Percentiles rank a stretch among this genome's conserved stretches.
Evolutionary conservation across 1,140 invertebrate species (phyloP).

Genomic region (Zaprionus inermis): DNA sequence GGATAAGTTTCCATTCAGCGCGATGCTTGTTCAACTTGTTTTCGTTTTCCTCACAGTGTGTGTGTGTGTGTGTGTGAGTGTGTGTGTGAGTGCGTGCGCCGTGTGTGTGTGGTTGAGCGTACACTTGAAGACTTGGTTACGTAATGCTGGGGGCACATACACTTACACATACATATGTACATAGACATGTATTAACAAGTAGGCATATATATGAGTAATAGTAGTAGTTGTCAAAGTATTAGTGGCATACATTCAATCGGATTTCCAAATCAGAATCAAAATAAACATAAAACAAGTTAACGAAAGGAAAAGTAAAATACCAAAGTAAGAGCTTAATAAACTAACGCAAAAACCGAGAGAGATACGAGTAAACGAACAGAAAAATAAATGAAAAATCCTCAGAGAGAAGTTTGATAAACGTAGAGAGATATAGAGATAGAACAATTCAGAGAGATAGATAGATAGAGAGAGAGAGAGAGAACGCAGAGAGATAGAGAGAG

Average conservation of each 20-base stretch:
- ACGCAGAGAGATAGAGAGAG: conserved; percentile 4
- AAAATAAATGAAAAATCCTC: conserved; percentile 7
- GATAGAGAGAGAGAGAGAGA: background rate
- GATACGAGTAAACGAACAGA: conserved; percentile 13
- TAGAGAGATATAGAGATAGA: conserved; percentile 1
- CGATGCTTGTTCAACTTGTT: conserved; percentile 7
- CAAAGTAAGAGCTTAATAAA: conserved; percentile 1
- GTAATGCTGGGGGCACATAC: conserved; percentile 69
- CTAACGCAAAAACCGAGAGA: conserved; percentile 6
- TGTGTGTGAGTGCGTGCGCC: conserved; percentile 5
- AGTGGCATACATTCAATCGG: conserved; percentile 54
- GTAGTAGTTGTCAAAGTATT: conserved; percentile 46
- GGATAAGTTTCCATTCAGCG: conserved; percentile 5
- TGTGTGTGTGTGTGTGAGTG: conserved; percentile 8
- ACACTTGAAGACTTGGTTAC: conserved; percentile 55
- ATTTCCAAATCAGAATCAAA: conserved; percentile 25
- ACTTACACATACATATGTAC: conserved; percentile 51
- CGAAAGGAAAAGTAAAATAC: conserved; percentile 6
- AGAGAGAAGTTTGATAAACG: conserved; percentile 20
- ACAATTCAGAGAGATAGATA: conserved; percentile 16
- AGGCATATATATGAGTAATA: conserved; percentile 28
- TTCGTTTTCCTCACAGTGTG: conserved; percentile 1
- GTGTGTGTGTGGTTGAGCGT: conserved; percentile 40
- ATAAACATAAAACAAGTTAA: conserved; percentile 14
- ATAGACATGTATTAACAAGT: conserved; percentile 26